Evolutionary conservation across 2,113 vertebrate species (phyloP).

Genomic region (Climacteris rufus): DNA sequence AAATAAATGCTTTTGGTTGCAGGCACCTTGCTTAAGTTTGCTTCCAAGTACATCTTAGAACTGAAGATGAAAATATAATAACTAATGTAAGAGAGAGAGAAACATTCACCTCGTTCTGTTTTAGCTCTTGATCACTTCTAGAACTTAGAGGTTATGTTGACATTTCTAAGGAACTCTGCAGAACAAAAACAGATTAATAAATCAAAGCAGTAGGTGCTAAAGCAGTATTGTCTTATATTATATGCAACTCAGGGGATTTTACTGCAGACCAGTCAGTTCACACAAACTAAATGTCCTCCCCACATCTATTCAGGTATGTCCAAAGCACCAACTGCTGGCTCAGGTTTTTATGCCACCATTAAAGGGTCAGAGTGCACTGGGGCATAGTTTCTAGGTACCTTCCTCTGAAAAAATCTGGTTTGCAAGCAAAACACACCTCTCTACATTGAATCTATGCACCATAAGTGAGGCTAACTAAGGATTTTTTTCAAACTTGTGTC

Average conservation of each 20-base stretch:
- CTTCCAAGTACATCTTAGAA: neutral
- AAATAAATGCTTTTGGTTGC: neutral
- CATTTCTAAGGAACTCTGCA: neutral
- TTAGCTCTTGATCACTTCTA: neutral
- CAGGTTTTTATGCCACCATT: neutral
- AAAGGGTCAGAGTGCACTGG: neutral
- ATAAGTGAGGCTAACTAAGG: neutral
- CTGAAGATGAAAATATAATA: neutral
- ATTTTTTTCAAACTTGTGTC: neutral
- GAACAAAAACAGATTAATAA: neutral
- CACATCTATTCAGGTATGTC: neutral
- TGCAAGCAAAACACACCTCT: neutral
- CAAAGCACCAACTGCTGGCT: neutral
- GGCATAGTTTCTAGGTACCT: neutral
- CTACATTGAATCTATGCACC: neutral
- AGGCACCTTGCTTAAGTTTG: neutral
- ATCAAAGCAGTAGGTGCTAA: neutral
- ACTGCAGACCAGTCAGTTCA: neutral
- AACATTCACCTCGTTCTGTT: neutral
- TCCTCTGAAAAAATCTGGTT: neutral
- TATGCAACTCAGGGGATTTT: neutral
- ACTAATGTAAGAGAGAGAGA: neutral
- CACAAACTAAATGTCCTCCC: neutral
- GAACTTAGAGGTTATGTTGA: neutral
- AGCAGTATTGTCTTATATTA: neutral